These are phyloP conservation scores for Brachypteracias leptosomus DNA, from an alignment of 2,113 vertebrate species.

Conservation along the genomic window DNA sequence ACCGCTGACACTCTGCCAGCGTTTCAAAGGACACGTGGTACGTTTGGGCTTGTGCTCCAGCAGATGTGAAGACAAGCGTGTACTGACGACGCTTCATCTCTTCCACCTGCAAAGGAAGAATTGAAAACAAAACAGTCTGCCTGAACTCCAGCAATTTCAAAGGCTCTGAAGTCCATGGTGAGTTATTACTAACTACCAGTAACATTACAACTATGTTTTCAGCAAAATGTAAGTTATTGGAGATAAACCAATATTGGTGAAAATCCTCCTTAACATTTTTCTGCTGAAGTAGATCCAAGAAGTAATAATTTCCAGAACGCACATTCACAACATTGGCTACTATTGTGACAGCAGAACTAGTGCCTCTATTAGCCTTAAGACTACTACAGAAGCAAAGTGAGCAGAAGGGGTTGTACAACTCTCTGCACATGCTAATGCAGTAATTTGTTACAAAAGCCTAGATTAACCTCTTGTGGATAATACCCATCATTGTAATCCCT, in stretches of 20 bases:
- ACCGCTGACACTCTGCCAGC: slow-evolving; percentile 87
- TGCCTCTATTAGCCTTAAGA: background rate
- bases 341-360: background rate
- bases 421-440: background rate
- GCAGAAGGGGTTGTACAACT: background rate
- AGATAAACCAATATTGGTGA: background rate
- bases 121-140: background rate
- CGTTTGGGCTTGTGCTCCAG: slow-evolving; percentile 89
- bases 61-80: slow-evolving; percentile 91
- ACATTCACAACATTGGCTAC: background rate
- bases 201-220: no score
- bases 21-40: slow-evolving; percentile 94
- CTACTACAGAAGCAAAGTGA: background rate
- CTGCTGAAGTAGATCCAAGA: background rate
- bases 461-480: background rate
- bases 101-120: slow-evolving; percentile 81
- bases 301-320: background rate
- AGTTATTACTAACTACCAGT: background rate
- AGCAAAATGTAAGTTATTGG: no score
- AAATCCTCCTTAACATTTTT: background rate
- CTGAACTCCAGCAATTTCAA: background rate
- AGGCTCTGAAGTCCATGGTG: background rate
- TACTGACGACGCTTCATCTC: slow-evolving; percentile 88
- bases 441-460: background rate
- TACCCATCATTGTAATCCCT: background rate